Conservation (phyloP, 92 coral and sea anemone species). For the Phenganax subtilis region DNA sequence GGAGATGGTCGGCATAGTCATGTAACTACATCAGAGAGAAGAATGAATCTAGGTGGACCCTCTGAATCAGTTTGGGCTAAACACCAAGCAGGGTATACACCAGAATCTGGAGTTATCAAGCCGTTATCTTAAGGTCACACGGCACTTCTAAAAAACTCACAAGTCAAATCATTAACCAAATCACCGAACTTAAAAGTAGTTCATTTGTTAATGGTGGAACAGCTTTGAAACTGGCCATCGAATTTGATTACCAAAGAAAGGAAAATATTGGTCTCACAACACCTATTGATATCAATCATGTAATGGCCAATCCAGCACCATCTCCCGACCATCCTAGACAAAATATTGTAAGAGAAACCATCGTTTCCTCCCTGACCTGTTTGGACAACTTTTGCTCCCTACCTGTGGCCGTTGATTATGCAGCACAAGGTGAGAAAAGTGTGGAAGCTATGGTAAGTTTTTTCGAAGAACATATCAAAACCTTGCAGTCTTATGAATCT, state of each 20-base stretch:
- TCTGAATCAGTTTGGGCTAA: slow-evolving; percentile 48
- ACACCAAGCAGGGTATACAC: slow-evolving; percentile 48
- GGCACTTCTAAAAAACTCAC: slow-evolving; percentile 46
- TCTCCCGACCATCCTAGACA: slow-evolving; percentile 35
- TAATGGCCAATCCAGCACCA: slow-evolving; percentile 38
- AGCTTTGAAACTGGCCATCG: slow-evolving; percentile 52
- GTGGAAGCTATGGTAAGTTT: slow-evolving; percentile 45
- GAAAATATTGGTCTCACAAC: slow-evolving; percentile 37
- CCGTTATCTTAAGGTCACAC: slow-evolving; percentile 44
- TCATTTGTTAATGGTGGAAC: slow-evolving; percentile 53
- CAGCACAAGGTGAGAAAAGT: slow-evolving; percentile 48
- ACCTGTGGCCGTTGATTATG: slow-evolving; percentile 51
- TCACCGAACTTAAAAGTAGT: slow-evolving; percentile 40
- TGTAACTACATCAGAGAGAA: slow-evolving; percentile 40
- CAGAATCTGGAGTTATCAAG: slow-evolving; percentile 49
- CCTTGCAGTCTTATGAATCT: not conserved
- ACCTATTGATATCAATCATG: slow-evolving; percentile 34
- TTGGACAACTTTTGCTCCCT: slow-evolving; percentile 50
- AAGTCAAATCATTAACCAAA: slow-evolving; percentile 50
- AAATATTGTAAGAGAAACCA: slow-evolving; percentile 44
- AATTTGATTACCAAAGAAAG: slow-evolving; percentile 43
- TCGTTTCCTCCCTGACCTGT: slow-evolving; percentile 50
- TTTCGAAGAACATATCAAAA: slow-evolving; percentile 38
- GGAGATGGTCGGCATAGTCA: slow-evolving; percentile 49
- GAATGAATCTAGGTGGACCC: slow-evolving; percentile 48